phyloP scores from a whole-genome alignment of 2,797 vertebrate species.

The Pteropus rufus region DNA sequence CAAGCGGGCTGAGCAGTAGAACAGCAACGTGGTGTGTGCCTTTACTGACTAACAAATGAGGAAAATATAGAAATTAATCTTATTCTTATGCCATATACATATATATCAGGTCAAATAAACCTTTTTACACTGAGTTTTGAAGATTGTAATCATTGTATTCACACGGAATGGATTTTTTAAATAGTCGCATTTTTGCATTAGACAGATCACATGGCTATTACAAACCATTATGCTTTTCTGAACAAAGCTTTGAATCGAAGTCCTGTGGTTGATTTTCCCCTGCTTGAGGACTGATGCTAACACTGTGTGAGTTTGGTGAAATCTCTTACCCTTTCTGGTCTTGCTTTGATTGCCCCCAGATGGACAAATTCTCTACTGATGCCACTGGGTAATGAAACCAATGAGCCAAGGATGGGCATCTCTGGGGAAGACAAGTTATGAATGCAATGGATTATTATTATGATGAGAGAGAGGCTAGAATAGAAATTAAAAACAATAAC shows the following conservation, averaged over 20 bases:
- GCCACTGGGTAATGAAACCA: neutral
- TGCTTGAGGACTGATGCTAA: neutral
- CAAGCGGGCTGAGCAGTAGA: constrained; percentile 15
- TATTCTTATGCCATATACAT: constrained; percentile 4
- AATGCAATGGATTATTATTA: neutral
- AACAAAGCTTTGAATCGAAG: neutral
- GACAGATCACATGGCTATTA: neutral
- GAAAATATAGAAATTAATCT: constrained; percentile 37
- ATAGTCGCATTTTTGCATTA: constrained; percentile 40
- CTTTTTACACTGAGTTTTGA: constrained; percentile 38
- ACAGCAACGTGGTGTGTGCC: neutral
- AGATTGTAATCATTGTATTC: constrained; percentile 11
- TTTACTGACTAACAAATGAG: constrained; percentile 34
- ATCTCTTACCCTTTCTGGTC: neutral
- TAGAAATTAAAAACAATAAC: neutral
- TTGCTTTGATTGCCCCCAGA: neutral
- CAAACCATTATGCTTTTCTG: neutral
- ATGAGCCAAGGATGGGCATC: neutral
- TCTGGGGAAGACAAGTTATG: neutral
- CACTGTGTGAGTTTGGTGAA: neutral
- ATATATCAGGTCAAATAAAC: neutral
- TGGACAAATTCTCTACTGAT: neutral
- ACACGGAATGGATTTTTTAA: neutral
- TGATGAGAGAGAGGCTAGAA: neutral
- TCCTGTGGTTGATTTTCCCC: neutral